Evolutionary conservation across 2,797 vertebrate genomes (phyloP), one percentile per base, ranked within the genome.

Genomic region (Parambassis ranga): DNA sequence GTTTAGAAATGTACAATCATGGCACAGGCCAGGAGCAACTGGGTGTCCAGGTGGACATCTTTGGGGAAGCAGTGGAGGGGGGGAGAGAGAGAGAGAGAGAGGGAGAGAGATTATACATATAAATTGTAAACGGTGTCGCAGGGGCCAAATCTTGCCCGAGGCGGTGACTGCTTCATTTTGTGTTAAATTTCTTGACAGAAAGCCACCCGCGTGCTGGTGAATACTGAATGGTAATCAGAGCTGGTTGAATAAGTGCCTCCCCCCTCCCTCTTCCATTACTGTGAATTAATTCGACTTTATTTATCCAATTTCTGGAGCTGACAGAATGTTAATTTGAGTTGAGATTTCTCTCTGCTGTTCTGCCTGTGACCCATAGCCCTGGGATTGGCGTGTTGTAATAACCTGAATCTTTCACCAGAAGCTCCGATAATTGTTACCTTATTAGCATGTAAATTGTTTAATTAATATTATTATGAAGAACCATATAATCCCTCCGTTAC

Each of bases 371-470:
- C 96, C 93, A 89, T 94, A 93, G 94, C 96, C 94, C 93, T 89
- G 91, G 94, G 95, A 97, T 94, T 95, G 95, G 95, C 94, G 93
- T 97, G 96, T 98, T 98, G 97, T 98, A 98, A 98, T 98, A 98
- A 98, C 96, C 96, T 92, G 94, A 96, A 95, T 98, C 96, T 98
- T 96, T 98, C 95, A 96, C 95, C 96, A 96, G 94, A 97, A 96
- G 96, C 95, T 95, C 93, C 92, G 95, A 98, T 98, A 98, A 98
- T 98, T 96, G 96, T 98, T 98, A 98, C 96, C 96, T 97, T 98
- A 98, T 98, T 98, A 98, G 96, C 97, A 98, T 98, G 96, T 96
- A 98, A 98, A 98, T 98, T 98, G 96, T 98, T 98, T 98, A 98
- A 98, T 98, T 98, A 98, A 98, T 98, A 98, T 98, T 98, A 98